Evolutionary conservation across 30 jellyfish, hydroid and myxozoan species (phyloP).

Genomic region (Turritopsis rubra): DNA sequence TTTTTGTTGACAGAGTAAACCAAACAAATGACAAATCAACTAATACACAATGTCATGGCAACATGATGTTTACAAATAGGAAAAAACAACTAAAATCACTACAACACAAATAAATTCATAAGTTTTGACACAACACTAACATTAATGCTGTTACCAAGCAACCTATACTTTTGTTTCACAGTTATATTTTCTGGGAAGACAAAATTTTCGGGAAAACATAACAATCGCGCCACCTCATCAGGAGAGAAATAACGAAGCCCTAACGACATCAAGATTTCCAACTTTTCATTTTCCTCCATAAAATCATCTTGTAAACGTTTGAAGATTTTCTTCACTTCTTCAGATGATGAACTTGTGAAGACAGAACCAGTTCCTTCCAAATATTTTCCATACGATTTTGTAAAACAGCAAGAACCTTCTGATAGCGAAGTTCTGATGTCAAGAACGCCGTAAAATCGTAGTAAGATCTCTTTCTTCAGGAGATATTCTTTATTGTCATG

Average conservation of each 20-base stretch:
- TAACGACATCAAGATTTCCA: slow-evolving; percentile 29
- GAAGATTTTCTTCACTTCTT: slow-evolving; percentile 13
- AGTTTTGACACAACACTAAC: slow-evolving; percentile 49
- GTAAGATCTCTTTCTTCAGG: slow-evolving; percentile 11
- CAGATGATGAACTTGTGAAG: slow-evolving; percentile 25
- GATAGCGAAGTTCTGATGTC: slow-evolving; percentile 71
- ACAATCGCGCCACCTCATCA: slow-evolving; percentile 58
- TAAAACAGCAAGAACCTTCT: slow-evolving; percentile 70
- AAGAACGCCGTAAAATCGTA: slow-evolving; percentile 15
- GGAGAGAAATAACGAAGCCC: slow-evolving; percentile 70
- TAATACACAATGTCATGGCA: no score
- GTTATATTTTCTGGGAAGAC: slow-evolving; percentile 54
- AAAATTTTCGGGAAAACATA: slow-evolving; percentile 78
- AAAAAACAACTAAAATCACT: slow-evolving; percentile 22
- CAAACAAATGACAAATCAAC: slow-evolving; percentile 16
- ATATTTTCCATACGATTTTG: slow-evolving; percentile 74
- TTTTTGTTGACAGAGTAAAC: no score
- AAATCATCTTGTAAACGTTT: slow-evolving; percentile 5
- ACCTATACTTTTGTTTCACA: slow-evolving; percentile 45
- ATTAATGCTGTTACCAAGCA: slow-evolving; percentile 77
- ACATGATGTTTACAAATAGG: no score
- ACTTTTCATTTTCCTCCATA: slow-evolving; percentile 28
- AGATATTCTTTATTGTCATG: neutral
- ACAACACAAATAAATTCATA: slow-evolving; percentile 38
- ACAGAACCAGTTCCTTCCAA: slow-evolving; percentile 78